A percentile compares a stretch with the other conserved stretches of the same genome.
Conservation (phyloP, 2,797 vertebrate species). For the Ptychadena robeensis region DNA sequence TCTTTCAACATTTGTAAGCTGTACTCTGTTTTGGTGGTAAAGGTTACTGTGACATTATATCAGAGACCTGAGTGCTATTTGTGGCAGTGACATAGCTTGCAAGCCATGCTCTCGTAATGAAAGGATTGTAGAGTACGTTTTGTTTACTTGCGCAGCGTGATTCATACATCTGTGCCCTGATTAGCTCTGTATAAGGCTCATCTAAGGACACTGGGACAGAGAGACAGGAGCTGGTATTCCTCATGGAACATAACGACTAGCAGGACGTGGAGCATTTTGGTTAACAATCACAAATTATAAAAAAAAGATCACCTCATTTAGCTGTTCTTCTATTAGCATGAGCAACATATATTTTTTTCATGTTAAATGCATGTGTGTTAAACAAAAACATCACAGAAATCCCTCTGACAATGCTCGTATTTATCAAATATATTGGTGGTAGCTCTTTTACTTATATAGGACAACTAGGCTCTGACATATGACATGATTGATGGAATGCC, state of each 20-base stretch:
- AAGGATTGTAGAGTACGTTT: constrained; percentile 57
- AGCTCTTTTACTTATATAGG: too few species aligned
- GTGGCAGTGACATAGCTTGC: not conserved
- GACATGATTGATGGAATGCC: too few species aligned
- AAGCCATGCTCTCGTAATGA: constrained; percentile 22
- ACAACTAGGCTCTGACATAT: too few species aligned
- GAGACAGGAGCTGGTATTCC: constrained; percentile 47
- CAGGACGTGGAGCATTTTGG: not conserved
- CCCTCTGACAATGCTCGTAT: too few species aligned
- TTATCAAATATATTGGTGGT: too few species aligned
- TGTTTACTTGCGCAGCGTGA: constrained; percentile 66
- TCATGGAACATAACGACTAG: not conserved
- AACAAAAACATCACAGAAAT: too few species aligned
- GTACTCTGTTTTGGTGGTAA: not conserved
- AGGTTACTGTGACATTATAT: not conserved
- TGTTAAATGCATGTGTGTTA: not conserved
- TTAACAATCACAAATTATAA: too few species aligned
- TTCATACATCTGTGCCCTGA: constrained; percentile 63
- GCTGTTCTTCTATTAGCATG: too few species aligned
- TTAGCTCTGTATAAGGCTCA: constrained; percentile 63
- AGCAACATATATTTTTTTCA: not conserved
- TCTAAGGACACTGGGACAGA: constrained; percentile 58
- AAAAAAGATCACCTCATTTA: too few species aligned
- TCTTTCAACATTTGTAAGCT: too few species aligned
- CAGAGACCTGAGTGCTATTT: not conserved